Conservation (phyloP, 2,113 vertebrate species). For the Dromas ardeola region DNA sequence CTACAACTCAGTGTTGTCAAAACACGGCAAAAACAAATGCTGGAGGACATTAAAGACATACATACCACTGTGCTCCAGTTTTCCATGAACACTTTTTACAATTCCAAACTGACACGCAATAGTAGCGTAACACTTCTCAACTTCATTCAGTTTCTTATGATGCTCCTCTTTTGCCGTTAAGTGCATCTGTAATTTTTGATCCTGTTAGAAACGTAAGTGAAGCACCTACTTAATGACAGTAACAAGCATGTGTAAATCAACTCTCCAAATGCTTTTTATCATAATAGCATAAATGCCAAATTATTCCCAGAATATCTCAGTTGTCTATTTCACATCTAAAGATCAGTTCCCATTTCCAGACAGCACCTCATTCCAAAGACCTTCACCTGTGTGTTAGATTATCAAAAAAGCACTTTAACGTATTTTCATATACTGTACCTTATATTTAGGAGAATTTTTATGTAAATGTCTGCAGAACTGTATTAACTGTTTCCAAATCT, state of each 20-base stretch:
- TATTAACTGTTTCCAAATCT: background rate
- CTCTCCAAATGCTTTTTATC: background rate
- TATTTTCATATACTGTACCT: background rate
- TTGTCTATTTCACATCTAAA: background rate
- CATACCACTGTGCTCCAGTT: slow-evolving; percentile 88
- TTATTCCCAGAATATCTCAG: background rate
- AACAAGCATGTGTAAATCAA: background rate
- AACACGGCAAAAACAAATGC: background rate
- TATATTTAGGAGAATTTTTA: background rate
- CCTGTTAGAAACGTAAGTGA: slow-evolving; percentile 72
- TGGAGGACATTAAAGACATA: background rate
- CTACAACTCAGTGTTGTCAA: background rate
- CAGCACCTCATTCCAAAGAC: background rate
- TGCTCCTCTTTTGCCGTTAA: slow-evolving; percentile 84
- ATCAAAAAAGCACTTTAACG: background rate
- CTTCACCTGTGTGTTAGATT: background rate
- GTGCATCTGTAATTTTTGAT: slow-evolving; percentile 88
- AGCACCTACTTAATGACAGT: background rate
- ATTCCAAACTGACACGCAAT: slow-evolving; percentile 81
- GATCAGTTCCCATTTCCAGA: background rate
- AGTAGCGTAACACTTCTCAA: slow-evolving; percentile 84
- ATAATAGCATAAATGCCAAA: background rate
- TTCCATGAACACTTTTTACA: slow-evolving; percentile 83
- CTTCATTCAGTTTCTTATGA: slow-evolving; percentile 86
- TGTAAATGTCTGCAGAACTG: background rate